These are phyloP conservation scores for Chrysemys picta DNA, from an alignment of 2,113 vertebrate genomes.

Conservation along the genomic window DNA sequence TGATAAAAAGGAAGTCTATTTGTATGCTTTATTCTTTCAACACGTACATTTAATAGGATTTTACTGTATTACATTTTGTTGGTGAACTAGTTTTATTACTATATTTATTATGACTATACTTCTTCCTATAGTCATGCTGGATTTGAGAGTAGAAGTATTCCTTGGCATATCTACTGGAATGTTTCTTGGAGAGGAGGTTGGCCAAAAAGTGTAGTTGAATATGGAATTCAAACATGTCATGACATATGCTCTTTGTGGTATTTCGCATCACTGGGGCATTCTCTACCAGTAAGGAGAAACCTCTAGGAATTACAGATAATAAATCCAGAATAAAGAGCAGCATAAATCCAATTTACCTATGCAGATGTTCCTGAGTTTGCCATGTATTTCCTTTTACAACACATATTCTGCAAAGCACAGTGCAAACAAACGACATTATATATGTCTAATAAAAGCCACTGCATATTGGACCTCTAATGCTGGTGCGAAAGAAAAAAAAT, in stretches of 20 bases:
- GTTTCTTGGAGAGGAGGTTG: background rate
- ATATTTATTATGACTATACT: slow-evolving; percentile 35
- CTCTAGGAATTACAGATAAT: background rate
- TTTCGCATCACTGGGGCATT: slow-evolving; percentile 28
- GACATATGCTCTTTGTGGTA: slow-evolving; percentile 4
- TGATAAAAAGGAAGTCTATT: slow-evolving; percentile 39
- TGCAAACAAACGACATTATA: background rate
- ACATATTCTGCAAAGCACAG: slow-evolving; percentile 3
- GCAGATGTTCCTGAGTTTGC: background rate
- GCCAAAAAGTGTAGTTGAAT: slow-evolving; percentile 20
- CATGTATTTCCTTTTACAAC: background rate
- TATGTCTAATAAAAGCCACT: background rate
- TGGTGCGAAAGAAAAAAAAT: background rate
- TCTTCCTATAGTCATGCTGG: slow-evolving; percentile 42
- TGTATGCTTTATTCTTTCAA: slow-evolving; percentile 39
- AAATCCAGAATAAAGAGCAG: background rate
- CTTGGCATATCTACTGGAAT: slow-evolving; percentile 42
- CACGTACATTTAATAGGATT: slow-evolving; percentile 32
- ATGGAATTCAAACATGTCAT: background rate
- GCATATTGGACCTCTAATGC: background rate
- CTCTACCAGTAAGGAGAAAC: slow-evolving; percentile 23
- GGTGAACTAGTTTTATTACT: slow-evolving; percentile 63
- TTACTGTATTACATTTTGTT: background rate
- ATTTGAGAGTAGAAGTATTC: slow-evolving; percentile 50
- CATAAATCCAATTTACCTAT: background rate